A percentile compares a stretch with the other conserved stretches of the same genome.
Conservation (phyloP, 2,113 vertebrate species). For the Charadrius vociferus region DNA sequence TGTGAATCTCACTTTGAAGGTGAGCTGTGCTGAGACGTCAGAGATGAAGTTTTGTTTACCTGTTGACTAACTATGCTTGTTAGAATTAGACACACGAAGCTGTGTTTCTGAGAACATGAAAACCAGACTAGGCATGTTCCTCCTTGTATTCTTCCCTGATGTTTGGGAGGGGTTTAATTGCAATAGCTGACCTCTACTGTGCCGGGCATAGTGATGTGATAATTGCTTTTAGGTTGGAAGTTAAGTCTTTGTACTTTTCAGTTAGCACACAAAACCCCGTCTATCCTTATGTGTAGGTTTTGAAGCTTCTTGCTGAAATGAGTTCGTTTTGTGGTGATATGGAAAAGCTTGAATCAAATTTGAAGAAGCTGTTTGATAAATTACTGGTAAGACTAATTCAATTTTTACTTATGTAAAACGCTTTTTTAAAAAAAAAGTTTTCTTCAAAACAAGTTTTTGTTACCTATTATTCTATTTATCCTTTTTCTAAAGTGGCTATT, state of each 20-base stretch:
- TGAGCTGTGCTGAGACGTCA: neutral
- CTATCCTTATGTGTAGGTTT: conserved; percentile 77
- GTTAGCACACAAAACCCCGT: neutral
- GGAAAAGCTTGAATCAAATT: conserved; percentile 97
- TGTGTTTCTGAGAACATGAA: neutral
- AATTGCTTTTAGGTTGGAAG: neutral
- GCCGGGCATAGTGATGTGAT: neutral
- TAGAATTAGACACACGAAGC: neutral
- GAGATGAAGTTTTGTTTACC: neutral
- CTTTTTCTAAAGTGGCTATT: neutral
- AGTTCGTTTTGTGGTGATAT: conserved; percentile 97
- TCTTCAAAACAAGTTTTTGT: neutral
- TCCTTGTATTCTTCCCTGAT: neutral
- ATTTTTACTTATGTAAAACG: neutral
- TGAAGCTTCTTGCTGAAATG: conserved; percentile 98
- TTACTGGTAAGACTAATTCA: conserved; percentile 85
- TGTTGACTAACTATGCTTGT: neutral
- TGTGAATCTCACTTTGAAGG: neutral
- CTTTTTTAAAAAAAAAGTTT: neutral
- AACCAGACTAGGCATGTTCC: neutral
- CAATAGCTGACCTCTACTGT: neutral
- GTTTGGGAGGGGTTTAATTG: neutral
- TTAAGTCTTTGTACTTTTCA: neutral
- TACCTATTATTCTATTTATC: neutral
- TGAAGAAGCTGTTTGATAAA: conserved; percentile 95